phyloP scores from a whole-genome alignment of 1,140 invertebrate genomes.

The Chionoecetes opilio region DNA sequence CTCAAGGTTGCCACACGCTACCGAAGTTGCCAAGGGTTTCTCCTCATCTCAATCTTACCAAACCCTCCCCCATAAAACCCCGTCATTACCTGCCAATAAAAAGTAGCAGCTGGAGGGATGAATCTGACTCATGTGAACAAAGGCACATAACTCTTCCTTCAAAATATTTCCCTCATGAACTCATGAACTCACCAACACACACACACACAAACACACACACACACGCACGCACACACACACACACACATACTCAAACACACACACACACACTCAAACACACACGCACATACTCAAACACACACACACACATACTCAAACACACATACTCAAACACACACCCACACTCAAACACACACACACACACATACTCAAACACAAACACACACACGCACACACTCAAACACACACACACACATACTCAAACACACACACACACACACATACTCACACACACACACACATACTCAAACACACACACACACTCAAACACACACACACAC shows the following conservation, averaged over 20 bases:
- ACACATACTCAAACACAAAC: too few species aligned
- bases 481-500: slow-evolving; percentile 1
- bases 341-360: not conserved
- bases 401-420: not conserved
- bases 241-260: not conserved
- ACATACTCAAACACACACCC: too few species aligned
- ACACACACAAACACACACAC: too few species aligned
- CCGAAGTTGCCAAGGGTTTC: not conserved
- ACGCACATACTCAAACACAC: not conserved
- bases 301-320: not conserved
- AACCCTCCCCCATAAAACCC: not conserved
- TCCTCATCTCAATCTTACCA: not conserved
- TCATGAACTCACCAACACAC: too few species aligned
- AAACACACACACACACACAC: not conserved
- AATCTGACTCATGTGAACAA: not conserved
- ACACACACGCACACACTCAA: not conserved
- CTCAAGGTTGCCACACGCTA: slow-evolving; percentile 38
- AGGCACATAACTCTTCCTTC: not conserved
- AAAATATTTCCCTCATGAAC: not conserved
- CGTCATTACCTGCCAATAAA: not conserved
- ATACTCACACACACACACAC: not conserved
- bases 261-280: not conserved
- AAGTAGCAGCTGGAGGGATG: not conserved
- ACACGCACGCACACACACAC: not conserved
- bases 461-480: too few species aligned